Evolutionary conservation across 2,113 vertebrate genomes (phyloP).

Genomic region (Meles meles): DNA sequence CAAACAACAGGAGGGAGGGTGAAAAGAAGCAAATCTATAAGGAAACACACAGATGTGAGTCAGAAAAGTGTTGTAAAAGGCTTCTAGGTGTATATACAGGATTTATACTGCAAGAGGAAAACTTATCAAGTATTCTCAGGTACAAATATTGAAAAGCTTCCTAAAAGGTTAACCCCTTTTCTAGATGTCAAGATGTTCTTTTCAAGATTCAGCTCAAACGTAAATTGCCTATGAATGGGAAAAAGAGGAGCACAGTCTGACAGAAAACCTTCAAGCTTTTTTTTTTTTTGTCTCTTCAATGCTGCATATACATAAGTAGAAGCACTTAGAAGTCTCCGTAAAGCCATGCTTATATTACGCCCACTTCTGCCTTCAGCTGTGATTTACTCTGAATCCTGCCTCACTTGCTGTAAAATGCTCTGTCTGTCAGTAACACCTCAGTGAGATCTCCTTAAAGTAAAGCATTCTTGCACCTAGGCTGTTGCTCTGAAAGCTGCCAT

Average conservation of each 20-base stretch:
- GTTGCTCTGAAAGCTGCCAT: constrained; percentile 72
- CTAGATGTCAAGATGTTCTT: constrained; percentile 71
- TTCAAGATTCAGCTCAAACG: constrained; percentile 73
- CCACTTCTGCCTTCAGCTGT: constrained; percentile 63
- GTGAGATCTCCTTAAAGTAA: constrained; percentile 77
- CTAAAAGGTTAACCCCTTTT: constrained; percentile 76
- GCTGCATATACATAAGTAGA: constrained; percentile 56
- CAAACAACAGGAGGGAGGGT: not conserved
- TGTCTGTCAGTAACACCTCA: constrained; percentile 66
- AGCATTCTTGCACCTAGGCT: constrained; percentile 71
- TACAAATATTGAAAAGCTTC: constrained; percentile 78
- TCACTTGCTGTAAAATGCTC: constrained; percentile 56
- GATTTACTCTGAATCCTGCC: constrained; percentile 71
- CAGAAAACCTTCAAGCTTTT: constrained; percentile 61
- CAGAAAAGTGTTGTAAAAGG: constrained; percentile 53
- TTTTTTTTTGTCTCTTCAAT: constrained; percentile 29
- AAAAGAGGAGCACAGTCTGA: constrained; percentile 43
- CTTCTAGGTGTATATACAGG: not conserved
- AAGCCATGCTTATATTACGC: constrained; percentile 48
- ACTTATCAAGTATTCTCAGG: constrained; percentile 57
- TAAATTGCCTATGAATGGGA: constrained; percentile 78
- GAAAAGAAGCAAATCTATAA: not conserved
- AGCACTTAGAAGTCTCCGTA: constrained; percentile 63
- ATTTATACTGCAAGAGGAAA: constrained; percentile 38
- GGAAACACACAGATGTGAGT: constrained; percentile 48